phyloP scores from a whole-genome alignment of 2,113 vertebrate genomes.

The Anser brachyrhynchus region DNA sequence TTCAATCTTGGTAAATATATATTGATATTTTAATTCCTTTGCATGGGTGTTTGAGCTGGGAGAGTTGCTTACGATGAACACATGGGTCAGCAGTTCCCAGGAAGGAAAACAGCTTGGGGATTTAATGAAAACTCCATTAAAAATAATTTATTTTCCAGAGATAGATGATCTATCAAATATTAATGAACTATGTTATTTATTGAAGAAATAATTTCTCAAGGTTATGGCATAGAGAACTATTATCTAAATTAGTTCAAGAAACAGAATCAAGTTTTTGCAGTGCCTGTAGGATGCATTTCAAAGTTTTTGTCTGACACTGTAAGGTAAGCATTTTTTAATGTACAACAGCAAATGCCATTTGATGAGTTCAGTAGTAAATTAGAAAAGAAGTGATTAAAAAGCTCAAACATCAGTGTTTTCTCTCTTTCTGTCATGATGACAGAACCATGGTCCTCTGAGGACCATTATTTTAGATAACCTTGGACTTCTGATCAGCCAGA shows the following conservation, averaged over 20 bases:
- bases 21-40: background rate
- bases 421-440: background rate
- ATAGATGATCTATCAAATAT: background rate
- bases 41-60: fast-evolving
- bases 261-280: background rate
- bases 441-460: background rate
- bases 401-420: background rate
- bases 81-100: background rate
- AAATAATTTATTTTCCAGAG: background rate
- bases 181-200: background rate
- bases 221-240: background rate
- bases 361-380: background rate
- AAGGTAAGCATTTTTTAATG: background rate
- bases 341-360: background rate
- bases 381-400: background rate
- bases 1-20: background rate
- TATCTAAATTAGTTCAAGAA: background rate
- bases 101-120: background rate
- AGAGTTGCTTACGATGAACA: background rate
- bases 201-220: background rate
- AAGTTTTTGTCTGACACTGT: background rate
- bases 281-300: background rate
- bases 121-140: background rate
- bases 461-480: background rate
- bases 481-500: background rate